These are phyloP conservation scores for Cladopsammia gracilis DNA, from an alignment of 64 coral and sea anemone genomes.

Conservation along the genomic window DNA sequence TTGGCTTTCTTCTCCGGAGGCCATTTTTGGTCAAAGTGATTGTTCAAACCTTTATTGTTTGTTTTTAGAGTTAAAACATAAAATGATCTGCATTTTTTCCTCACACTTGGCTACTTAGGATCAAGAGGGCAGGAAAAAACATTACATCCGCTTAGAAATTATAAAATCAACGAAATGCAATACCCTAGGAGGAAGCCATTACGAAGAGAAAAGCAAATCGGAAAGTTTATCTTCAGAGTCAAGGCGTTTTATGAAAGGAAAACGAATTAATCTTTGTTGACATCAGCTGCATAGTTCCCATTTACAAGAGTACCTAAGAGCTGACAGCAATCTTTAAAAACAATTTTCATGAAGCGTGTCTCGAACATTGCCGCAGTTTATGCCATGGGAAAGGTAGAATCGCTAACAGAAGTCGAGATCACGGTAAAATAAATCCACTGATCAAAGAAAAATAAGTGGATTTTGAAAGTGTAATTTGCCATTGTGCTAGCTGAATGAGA, in stretches of 20 bases:
- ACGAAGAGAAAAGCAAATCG: conserved; percentile 3
- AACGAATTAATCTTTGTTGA: conserved; percentile 64
- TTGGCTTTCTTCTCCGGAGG: not conserved
- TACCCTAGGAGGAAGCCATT: conserved; percentile 40
- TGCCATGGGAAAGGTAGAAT: not conserved
- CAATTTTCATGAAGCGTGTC: not conserved
- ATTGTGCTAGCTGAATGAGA: conserved; percentile 54
- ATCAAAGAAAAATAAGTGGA: conserved; percentile 24
- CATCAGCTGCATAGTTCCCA: conserved; percentile 60
- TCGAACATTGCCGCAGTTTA: not conserved
- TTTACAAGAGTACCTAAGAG: conserved; percentile 10
- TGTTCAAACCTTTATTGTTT: not conserved
- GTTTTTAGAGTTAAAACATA: conserved; percentile 7
- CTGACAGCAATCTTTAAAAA: not conserved
- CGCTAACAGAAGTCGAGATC: not conserved
- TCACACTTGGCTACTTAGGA: conserved; percentile 46
- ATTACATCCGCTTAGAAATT: not conserved
- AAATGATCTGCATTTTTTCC: not conserved
- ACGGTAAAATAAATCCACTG: conserved; percentile 8
- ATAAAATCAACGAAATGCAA: conserved; percentile 22
- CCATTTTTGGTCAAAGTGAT: conserved; percentile 8
- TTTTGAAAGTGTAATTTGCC: conserved; percentile 58
- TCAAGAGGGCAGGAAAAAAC: not conserved
- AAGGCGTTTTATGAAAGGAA: conserved; percentile 41
- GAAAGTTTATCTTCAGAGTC: conserved; percentile 30